Evolutionary conservation across 2,113 vertebrate genomes (phyloP).

Genomic region (Melanocharis versteri): DNA sequence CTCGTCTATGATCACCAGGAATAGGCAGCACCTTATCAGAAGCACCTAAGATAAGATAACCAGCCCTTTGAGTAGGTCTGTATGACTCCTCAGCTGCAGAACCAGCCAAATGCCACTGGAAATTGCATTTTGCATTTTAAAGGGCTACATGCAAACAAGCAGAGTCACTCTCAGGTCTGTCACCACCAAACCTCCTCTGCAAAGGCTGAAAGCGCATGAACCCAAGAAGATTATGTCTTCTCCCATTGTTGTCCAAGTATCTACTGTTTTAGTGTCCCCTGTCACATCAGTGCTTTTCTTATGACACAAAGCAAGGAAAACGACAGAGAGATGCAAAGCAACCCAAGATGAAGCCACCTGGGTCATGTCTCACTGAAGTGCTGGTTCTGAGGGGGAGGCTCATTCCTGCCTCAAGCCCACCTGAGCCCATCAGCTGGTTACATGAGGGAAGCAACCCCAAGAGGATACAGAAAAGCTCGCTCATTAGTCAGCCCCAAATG

Average conservation of each 20-base stretch:
- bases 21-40: not conserved
- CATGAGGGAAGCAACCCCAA: not conserved
- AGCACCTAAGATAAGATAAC: not conserved
- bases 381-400: not conserved
- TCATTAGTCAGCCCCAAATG: not conserved
- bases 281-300: not conserved
- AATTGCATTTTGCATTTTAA: not conserved
- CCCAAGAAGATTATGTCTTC: not conserved
- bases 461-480: not conserved
- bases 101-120: not conserved
- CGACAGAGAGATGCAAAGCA: not conserved
- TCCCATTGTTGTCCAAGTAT: not conserved
- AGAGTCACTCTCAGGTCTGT: not conserved
- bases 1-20: not conserved
- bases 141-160: not conserved
- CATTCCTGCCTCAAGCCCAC: not conserved
- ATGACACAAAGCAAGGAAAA: not conserved
- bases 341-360: not conserved
- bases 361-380: not conserved
- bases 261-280: not conserved
- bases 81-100: not conserved
- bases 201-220: not conserved
- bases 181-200: not conserved
- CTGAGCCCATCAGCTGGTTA: not conserved
- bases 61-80: not conserved